Evolutionary conservation across 2,113 vertebrate genomes (phyloP).

Genomic region (Anoplopoma fimbria): DNA sequence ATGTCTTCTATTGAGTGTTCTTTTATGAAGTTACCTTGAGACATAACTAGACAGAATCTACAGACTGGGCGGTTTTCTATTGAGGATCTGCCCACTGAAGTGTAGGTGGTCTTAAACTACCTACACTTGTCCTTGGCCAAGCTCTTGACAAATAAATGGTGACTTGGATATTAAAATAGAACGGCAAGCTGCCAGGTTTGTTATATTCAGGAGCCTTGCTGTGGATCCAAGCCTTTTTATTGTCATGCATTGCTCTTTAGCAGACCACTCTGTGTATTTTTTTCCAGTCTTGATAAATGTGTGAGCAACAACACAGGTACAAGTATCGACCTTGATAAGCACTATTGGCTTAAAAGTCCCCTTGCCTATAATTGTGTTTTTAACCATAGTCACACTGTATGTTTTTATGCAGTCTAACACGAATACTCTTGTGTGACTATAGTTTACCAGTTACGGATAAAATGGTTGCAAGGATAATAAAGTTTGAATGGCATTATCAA

Average conservation of each 20-base stretch:
- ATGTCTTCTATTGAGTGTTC: neutral
- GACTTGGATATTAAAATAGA: constrained; percentile 38
- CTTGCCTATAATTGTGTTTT: constrained; percentile 38
- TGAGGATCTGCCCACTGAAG: neutral
- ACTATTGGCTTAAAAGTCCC: constrained; percentile 21
- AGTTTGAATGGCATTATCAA: constrained; percentile 40
- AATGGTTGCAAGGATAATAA: constrained; percentile 32
- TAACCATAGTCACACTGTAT: neutral
- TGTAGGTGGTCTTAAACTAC: constrained; percentile 31
- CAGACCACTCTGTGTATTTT: constrained; percentile 15
- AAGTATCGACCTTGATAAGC: constrained; percentile 56
- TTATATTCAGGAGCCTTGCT: constrained; percentile 14
- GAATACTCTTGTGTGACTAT: constrained; percentile 27
- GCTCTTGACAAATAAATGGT: constrained; percentile 57
- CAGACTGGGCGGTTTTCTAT: neutral
- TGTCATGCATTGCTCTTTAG: constrained; percentile 33
- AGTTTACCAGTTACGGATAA: constrained; percentile 19
- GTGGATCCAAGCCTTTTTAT: constrained; percentile 38
- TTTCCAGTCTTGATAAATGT: constrained; percentile 32
- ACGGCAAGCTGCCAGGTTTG: constrained; percentile 34
- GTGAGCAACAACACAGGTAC: constrained; percentile 33
- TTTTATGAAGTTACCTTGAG: constrained; percentile 3
- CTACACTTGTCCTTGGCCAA: constrained; percentile 51
- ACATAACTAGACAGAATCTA: neutral
- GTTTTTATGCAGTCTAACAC: constrained; percentile 3